Percentiles rank a stretch among this genome's conserved stretches.
Evolutionary conservation across 2,888 invertebrate genomes (phyloP).

Genomic region (Noctua janthina): DNA sequence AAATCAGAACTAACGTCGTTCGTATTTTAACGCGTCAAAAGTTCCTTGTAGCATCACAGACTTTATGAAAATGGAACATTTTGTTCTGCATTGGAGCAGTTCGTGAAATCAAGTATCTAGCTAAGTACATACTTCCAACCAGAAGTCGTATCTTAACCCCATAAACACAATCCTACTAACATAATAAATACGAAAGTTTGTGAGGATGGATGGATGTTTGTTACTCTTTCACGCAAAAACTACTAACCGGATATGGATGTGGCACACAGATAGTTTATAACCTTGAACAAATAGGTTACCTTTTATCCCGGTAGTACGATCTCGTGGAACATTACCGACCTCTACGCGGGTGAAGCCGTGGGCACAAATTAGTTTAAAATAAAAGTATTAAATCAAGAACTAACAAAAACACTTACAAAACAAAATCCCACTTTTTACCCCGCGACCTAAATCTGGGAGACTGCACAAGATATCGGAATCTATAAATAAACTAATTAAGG

Average conservation of each 20-base stretch:
- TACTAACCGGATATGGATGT: too few relatives aligned
- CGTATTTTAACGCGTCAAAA: too few relatives aligned
- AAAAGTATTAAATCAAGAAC: neutral
- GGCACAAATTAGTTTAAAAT: neutral
- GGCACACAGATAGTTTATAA: too few relatives aligned
- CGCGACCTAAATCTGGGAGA: slow-evolving; percentile 41
- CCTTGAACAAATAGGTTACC: too few relatives aligned
- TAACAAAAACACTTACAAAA: slow-evolving; percentile 23
- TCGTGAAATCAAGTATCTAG: neutral
- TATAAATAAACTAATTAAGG: slow-evolving; percentile 69
- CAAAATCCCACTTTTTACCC: slow-evolving; percentile 37
- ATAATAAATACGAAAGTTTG: too few relatives aligned
- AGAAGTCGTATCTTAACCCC: neutral
- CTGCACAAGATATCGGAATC: slow-evolving; percentile 62
- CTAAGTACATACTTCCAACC: neutral
- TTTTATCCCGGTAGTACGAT: too few relatives aligned
- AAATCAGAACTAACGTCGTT: neutral
- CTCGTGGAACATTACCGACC: too few relatives aligned
- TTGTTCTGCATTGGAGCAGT: neutral
- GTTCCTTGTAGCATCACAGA: too few relatives aligned
- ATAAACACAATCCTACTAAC: too few relatives aligned
- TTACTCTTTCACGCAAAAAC: too few relatives aligned
- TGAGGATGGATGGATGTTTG: too few relatives aligned
- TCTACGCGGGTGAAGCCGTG: too few relatives aligned
- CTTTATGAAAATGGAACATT: neutral